A percentile compares a stretch with the other conserved stretches of the same genome.
phyloP scores from a whole-genome alignment of 2,113 vertebrate genomes.

The Gasterosteus nipponicus region DNA sequence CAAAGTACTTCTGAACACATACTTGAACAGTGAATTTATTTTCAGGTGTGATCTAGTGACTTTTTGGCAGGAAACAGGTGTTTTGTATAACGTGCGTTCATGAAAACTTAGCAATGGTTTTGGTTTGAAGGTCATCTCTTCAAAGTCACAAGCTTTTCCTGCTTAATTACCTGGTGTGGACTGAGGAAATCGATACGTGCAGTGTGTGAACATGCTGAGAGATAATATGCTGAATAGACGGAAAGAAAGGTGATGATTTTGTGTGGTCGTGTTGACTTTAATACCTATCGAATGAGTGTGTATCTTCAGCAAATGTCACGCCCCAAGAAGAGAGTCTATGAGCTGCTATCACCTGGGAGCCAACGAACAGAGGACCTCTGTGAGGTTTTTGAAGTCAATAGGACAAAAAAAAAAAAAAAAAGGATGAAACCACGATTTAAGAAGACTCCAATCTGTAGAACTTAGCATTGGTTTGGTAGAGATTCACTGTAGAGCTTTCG shows the following conservation, averaged over 20 bases:
- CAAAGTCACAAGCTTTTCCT: conserved; percentile 24
- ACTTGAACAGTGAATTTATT: conserved; percentile 16
- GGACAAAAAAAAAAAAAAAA: conserved; percentile 44
- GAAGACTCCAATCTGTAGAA: conserved; percentile 76
- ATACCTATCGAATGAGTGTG: conserved; percentile 43
- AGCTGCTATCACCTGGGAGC: conserved; percentile 57
- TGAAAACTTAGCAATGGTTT: conserved; percentile 24
- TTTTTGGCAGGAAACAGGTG: conserved; percentile 38
- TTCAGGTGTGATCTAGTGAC: conserved; percentile 30
- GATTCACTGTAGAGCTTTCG: conserved; percentile 79
- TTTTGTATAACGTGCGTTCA: conserved; percentile 28
- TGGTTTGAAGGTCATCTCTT: conserved; percentile 33
- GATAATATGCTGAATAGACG: conserved; percentile 41
- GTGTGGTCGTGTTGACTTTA: conserved; percentile 57
- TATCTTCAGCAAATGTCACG: conserved; percentile 45
- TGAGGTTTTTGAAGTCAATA: conserved; percentile 77
- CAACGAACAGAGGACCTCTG: conserved; percentile 76
- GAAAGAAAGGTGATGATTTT: conserved; percentile 33
- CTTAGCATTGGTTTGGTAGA: conserved; percentile 79
- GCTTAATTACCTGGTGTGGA: conserved; percentile 42
- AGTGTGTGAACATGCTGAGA: conserved; percentile 38
- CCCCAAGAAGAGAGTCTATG: conserved; percentile 63
- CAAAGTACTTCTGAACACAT: conserved; percentile 28
- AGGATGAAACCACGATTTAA: conserved; percentile 62
- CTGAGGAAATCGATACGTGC: conserved; percentile 27